Base-by-base conservation (phyloP, 1,140 invertebrate species). In the Battus philenor region DNA sequence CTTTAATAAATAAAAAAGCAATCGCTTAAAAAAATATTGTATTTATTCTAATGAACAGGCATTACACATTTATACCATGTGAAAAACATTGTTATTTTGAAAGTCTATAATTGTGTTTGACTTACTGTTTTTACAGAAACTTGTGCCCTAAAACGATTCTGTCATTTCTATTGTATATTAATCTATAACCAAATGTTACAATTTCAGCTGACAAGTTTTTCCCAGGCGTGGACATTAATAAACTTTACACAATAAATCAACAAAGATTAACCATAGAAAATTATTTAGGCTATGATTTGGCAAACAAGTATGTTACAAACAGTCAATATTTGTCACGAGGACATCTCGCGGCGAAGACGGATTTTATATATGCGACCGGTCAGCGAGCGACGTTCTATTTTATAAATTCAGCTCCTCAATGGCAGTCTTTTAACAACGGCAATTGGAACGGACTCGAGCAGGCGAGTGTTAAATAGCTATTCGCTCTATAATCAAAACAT, bases 361-460 rank as follows among this genome's bases (percentile, higher is more conserved):
- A 93, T 61, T 90, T 89, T 30, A 77, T 91, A 1, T 91, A 87
- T 49, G 90, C 87, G 0, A 71, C 87, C 8, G 88, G 90, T 41
- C 90, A 93, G 62, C 83, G 88, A 0, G 78, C 89, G 7, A 90
- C 90, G 2, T 92, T 90, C 71, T 88, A 88, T 55, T 92, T 89
- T 63, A 87, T 90, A 4, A 93, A 92, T 60, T 87, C 81, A 2
- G 89, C 87, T 2, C 90, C 90, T 1, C 90, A 90, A 45, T 92
- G 91, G 91, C 89, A 91, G 47, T 86, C 78, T 1, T 89, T 92
- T 47, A 91, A 91, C 51, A 88, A 81, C 27, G 89, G 88, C 20
- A 92, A 92, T 68, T 92, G 91, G 90, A 84, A 86, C 54, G 67
- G 46, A 29, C 54, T 87, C 2, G 86, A 87, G 65, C 69, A 80